Evolutionary conservation across 1,140 invertebrate species (phyloP).

Genomic region (Helicorthomorpha holstii): DNA sequence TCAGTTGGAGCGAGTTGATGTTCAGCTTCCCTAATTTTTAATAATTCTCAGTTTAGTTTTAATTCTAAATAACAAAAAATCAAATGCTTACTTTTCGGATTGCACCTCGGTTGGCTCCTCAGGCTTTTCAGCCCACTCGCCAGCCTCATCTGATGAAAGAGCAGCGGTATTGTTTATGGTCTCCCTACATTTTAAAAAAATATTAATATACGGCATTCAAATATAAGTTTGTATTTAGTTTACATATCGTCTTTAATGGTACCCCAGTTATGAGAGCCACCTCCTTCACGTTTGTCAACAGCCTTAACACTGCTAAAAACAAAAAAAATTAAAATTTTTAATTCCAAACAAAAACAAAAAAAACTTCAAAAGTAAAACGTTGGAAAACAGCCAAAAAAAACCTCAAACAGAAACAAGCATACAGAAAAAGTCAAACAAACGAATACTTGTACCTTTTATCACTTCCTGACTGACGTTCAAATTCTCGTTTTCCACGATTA

Average conservation of each 20-base stretch:
- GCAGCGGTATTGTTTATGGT: background rate
- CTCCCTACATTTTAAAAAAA: background rate
- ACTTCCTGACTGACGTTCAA: slow-evolving; percentile 83
- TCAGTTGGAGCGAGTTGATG: background rate
- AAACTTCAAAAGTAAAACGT: background rate
- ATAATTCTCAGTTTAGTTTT: background rate
- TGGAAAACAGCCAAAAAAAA: background rate
- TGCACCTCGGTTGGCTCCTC: slow-evolving; percentile 6
- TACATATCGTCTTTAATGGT: slow-evolving; percentile 50
- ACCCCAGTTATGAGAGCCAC: slow-evolving; percentile 89
- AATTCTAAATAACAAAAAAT: background rate
- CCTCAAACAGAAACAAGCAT: background rate
- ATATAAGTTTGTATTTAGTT: no score
- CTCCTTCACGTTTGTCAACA: slow-evolving; percentile 82
- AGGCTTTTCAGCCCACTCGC: slow-evolving; percentile 2
- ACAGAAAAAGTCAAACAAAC: background rate
- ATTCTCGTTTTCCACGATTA: slow-evolving; percentile 69
- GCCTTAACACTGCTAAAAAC: slow-evolving; percentile 69
- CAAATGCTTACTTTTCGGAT: slow-evolving; percentile 8
- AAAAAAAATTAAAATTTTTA: slow-evolving; percentile 13
- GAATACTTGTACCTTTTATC: slow-evolving; percentile 56
- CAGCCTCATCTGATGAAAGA: slow-evolving; percentile 5
- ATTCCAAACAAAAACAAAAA: background rate
- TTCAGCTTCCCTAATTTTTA: background rate
- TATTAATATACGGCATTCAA: no score